Evolutionary conservation across 2,797 vertebrate genomes (phyloP).

Genomic region (Ambastaia sidthimunki): DNA sequence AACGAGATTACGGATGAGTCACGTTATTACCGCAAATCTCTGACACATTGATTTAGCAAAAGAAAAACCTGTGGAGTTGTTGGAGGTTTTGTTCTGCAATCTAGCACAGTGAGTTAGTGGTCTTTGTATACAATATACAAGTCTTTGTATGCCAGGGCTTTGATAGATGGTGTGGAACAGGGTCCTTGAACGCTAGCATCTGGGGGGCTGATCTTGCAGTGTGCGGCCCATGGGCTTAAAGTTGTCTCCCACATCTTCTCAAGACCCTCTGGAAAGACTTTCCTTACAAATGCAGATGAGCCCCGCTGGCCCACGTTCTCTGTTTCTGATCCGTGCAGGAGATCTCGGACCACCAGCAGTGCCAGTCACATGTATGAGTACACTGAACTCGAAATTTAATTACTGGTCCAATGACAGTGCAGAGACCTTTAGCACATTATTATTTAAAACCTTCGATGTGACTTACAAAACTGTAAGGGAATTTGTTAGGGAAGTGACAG

Average conservation of each 20-base stretch:
- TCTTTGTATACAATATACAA: no score
- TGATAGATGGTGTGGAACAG: slow-evolving; percentile 18
- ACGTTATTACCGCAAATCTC: slow-evolving; percentile 1
- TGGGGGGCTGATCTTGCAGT: not conserved
- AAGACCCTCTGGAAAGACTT: slow-evolving; percentile 53
- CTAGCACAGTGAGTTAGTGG: not conserved
- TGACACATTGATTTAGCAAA: slow-evolving; percentile 18
- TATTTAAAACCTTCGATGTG: not conserved
- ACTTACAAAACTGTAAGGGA: not conserved
- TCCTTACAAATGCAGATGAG: slow-evolving; percentile 72
- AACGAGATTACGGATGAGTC: not conserved
- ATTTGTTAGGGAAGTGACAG: not conserved
- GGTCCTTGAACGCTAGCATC: slow-evolving; percentile 34
- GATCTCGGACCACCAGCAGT: not conserved
- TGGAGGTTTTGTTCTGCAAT: not conserved
- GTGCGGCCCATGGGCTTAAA: slow-evolving; percentile 16
- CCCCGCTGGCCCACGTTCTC: slow-evolving; percentile 18
- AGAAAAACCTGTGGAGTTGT: slow-evolving; percentile 6
- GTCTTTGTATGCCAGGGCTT: not conserved
- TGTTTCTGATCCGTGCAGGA: slow-evolving; percentile 9
- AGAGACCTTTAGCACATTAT: not conserved
- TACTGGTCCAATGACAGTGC: not conserved
- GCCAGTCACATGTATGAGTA: not conserved
- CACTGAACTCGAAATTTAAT: slow-evolving; percentile 12
- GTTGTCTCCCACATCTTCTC: slow-evolving; percentile 52